Percentiles rank a stretch among this genome's conserved stretches.
Conservation (phyloP, 2,888 invertebrate species). For the Cinara cedri region DNA sequence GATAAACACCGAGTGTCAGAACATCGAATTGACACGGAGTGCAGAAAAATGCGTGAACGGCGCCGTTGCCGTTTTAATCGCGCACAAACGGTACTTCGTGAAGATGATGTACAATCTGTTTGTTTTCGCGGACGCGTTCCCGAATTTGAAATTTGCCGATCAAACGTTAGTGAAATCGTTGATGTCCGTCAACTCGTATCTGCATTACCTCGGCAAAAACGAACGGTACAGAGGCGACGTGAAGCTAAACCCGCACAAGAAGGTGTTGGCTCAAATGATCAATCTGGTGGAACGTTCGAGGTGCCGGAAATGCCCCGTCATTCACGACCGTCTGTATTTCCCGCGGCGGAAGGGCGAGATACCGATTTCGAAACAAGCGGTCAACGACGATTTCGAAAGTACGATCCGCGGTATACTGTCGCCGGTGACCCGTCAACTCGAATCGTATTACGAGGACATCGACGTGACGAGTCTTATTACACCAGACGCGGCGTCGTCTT, state of each 20-base stretch:
- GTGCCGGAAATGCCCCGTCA: not conserved
- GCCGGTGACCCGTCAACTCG: too few species aligned
- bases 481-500: too few species aligned
- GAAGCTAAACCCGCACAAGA: not conserved
- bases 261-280: not conserved
- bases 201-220: not conserved
- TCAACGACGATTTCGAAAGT: not conserved
- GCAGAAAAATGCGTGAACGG: too few species aligned
- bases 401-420: not conserved
- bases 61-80: too few species aligned
- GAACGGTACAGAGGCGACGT: not conserved
- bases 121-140: not conserved
- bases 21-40: too few species aligned
- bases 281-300: not conserved
- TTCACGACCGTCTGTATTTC: not conserved
- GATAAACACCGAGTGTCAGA: too few species aligned
- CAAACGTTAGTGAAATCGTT: not conserved
- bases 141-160: not conserved
- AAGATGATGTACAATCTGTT: too few species aligned
- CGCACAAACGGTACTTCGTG: too few species aligned
- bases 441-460: too few species aligned
- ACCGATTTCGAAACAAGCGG: too few species aligned
- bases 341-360: too few species aligned
- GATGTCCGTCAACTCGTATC: not conserved
- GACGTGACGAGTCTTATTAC: not conserved